phyloP scores from a whole-genome alignment of 2,113 vertebrate species.

The Lagenorhynchus albirostris region DNA sequence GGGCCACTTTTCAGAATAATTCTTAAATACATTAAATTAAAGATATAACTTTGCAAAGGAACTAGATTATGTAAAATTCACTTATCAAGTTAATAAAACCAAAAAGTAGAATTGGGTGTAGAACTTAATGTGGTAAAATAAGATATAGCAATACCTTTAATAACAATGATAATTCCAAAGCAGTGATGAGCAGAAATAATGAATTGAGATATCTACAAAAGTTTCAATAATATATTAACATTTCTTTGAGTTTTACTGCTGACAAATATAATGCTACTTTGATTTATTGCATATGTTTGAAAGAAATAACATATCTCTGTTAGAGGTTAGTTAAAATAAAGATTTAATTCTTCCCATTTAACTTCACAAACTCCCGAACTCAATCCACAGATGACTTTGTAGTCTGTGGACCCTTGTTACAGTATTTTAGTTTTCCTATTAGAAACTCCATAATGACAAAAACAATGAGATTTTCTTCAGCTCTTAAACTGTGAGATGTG shows the following conservation, averaged over 20 bases:
- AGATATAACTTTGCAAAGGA: neutral
- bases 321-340: neutral
- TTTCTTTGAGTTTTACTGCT: neutral
- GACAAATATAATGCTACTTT: neutral
- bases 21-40: neutral
- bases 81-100: neutral
- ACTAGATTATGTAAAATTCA: neutral
- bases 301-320: neutral
- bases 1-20: neutral
- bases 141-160: neutral
- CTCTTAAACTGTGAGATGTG: neutral
- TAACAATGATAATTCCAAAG: neutral
- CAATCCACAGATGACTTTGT: neutral
- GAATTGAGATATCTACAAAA: neutral
- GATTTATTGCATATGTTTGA: neutral
- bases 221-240: neutral
- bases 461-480: neutral
- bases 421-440: neutral
- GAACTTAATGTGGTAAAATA: neutral
- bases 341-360: neutral
- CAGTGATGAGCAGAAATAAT: neutral
- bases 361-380: neutral
- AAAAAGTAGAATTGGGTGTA: neutral
- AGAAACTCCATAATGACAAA: neutral
- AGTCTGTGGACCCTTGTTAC: fast-evolving